A percentile compares a stretch with the other conserved stretches of the same genome.
Conservation (phyloP, 2,797 vertebrate species). For the Lutjanus campechanus region DNA sequence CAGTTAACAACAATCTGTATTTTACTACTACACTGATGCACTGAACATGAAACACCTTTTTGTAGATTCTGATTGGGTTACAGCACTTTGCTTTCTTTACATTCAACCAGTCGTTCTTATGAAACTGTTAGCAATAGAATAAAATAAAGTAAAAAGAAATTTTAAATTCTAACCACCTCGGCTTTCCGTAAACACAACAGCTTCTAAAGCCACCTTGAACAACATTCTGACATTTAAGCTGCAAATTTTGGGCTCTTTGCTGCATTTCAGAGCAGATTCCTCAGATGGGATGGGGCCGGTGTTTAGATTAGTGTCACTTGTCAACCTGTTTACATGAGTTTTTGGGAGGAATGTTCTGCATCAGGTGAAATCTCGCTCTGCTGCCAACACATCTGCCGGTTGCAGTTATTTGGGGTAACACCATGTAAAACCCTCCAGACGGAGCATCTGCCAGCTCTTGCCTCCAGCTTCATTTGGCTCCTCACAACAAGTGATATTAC, state of each 20-base stretch:
- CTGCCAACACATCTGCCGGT: conserved; percentile 59
- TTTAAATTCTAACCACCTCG: background rate
- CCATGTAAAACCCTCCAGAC: conserved; percentile 56
- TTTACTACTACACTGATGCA: background rate
- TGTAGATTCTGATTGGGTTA: background rate
- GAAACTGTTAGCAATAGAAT: background rate
- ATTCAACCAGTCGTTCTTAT: background rate
- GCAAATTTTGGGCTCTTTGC: background rate
- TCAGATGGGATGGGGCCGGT: background rate
- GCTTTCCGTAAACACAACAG: conserved; percentile 6
- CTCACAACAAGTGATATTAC: conserved; percentile 53
- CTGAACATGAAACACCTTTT: background rate
- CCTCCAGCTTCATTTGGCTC: conserved; percentile 53
- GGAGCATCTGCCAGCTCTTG: conserved; percentile 54
- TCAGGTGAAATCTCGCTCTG: conserved; percentile 48
- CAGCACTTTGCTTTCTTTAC: background rate
- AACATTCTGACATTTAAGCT: background rate
- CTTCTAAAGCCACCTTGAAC: background rate
- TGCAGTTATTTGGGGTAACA: conserved; percentile 67
- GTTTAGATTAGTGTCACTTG: conserved; percentile 29
- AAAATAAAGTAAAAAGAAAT: background rate
- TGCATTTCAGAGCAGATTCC: conserved; percentile 15
- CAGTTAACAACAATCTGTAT: background rate
- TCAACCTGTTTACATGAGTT: conserved; percentile 40
- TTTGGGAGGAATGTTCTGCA: conserved; percentile 35